A percentile compares a stretch with the other conserved stretches of the same genome.
Evolutionary conservation across 2,797 vertebrate species (phyloP).

Genomic region (Pteronotus mesoamericanus): DNA sequence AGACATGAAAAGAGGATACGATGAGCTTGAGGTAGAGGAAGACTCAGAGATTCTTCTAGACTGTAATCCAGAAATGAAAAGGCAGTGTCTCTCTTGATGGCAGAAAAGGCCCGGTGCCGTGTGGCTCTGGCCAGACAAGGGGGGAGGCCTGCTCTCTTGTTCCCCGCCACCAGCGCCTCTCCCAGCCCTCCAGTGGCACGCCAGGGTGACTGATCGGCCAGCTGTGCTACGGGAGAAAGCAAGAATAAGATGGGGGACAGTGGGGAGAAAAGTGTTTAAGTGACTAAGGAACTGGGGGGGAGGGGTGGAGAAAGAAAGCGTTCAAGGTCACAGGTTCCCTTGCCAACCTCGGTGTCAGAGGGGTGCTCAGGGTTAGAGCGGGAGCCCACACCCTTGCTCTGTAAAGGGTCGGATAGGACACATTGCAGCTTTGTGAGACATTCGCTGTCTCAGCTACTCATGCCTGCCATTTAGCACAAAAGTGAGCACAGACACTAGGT

Average conservation of each 20-base stretch:
- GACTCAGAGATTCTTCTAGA: background rate
- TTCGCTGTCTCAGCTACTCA: background rate
- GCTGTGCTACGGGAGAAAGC: background rate
- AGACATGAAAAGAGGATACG: background rate
- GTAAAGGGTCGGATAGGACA: background rate
- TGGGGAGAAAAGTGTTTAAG: background rate
- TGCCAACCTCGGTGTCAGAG: background rate
- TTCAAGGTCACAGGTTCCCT: background rate
- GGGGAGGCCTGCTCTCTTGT: too few species aligned
- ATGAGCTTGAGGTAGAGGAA: background rate
- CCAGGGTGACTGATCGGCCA: background rate
- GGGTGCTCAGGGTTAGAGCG: background rate
- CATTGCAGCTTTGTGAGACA: background rate
- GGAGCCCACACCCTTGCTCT: background rate
- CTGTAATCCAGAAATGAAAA: background rate
- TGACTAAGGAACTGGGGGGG: background rate
- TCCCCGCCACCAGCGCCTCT: background rate
- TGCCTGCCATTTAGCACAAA: background rate
- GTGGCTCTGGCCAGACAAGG: background rate
- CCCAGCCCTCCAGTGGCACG: background rate
- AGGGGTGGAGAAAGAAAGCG: background rate
- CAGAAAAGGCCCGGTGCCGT: background rate
- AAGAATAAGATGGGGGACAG: background rate
- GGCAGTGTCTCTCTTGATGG: background rate
- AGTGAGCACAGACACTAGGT: background rate